These are phyloP conservation scores for Sipha flava DNA, from an alignment of 1,140 invertebrate species.

Conservation along the genomic window DNA sequence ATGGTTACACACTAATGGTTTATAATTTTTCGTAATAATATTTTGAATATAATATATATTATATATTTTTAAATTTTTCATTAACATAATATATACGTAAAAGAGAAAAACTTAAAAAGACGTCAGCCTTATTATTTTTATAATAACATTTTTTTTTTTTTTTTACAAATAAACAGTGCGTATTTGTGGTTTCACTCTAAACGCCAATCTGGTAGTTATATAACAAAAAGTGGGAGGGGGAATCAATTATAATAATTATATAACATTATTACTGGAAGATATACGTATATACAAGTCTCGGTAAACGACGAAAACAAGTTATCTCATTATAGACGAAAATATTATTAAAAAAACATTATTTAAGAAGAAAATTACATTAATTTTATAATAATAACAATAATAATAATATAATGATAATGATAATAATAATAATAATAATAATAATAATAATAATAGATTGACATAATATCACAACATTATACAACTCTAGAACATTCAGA, in stretches of 20 bases:
- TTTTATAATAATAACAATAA: constrained; percentile 18
- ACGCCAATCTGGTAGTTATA: constrained; percentile 9
- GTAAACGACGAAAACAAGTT: neutral
- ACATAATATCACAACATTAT: constrained; percentile 24
- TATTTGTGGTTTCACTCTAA: neutral
- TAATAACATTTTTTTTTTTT: constrained; percentile 13
- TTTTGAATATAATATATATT: neutral
- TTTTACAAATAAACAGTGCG: neutral
- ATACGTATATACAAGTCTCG: neutral
- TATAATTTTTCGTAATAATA: neutral
- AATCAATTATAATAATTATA: constrained; percentile 1
- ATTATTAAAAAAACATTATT: neutral
- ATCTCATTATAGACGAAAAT: neutral
- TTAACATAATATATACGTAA: neutral
- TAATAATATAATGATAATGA: constrained; percentile 10
- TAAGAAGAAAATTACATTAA: neutral
- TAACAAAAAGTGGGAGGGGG: neutral
- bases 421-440: constrained; percentile 9
- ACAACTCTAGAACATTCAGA: neutral
- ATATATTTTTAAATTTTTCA: neutral
- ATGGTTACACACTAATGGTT: constrained; percentile 8
- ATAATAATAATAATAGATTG: constrained; percentile 15
- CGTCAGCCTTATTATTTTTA: constrained; percentile 26
- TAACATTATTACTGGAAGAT: constrained; percentile 2
- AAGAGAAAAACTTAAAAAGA: constrained; percentile 31